phyloP scores from a whole-genome alignment of 2,888 invertebrate species.

The Agriopis leucophaearia region DNA sequence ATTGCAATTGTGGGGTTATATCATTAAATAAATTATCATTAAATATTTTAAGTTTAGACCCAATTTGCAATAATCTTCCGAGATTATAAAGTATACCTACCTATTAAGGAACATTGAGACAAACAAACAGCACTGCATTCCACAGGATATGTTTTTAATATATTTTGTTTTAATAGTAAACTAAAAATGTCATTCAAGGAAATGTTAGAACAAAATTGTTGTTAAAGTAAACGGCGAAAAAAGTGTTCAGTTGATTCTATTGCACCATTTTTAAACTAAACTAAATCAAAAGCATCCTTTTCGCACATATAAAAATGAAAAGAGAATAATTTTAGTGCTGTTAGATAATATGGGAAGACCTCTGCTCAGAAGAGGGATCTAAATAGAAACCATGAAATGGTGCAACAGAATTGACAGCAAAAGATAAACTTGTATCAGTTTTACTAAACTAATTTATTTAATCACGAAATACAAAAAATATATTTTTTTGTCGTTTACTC shows the following conservation, averaged over 20 bases:
- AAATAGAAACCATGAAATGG: neutral
- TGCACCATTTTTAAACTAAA: neutral
- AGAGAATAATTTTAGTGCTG: neutral
- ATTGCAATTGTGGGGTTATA: conserved; percentile 60
- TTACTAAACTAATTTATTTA: conserved; percentile 40
- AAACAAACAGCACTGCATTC: conserved; percentile 70
- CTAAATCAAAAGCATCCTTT: neutral
- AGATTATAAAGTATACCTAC: conserved; percentile 47
- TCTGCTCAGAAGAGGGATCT: no score
- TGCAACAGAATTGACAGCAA: neutral
- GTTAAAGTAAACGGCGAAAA: conserved; percentile 32
- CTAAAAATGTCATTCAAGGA: conserved; percentile 19
- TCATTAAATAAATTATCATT: conserved; percentile 38
- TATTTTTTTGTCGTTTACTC: conserved; percentile 26
- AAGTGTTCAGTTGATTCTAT: neutral
- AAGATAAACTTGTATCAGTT: neutral
- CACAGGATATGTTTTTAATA: conserved; percentile 69
- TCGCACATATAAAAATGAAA: neutral
- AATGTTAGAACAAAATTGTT: conserved; percentile 57
- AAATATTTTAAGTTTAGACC: conserved; percentile 51
- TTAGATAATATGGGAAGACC: neutral
- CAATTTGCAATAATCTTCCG: conserved; percentile 63
- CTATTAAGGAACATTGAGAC: conserved; percentile 46
- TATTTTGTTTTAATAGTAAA: conserved; percentile 33
- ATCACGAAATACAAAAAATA: neutral